These are phyloP conservation scores for Macrosteles quadrilineatus DNA, from an alignment of 1,140 invertebrate species.

Conservation along the genomic window DNA sequence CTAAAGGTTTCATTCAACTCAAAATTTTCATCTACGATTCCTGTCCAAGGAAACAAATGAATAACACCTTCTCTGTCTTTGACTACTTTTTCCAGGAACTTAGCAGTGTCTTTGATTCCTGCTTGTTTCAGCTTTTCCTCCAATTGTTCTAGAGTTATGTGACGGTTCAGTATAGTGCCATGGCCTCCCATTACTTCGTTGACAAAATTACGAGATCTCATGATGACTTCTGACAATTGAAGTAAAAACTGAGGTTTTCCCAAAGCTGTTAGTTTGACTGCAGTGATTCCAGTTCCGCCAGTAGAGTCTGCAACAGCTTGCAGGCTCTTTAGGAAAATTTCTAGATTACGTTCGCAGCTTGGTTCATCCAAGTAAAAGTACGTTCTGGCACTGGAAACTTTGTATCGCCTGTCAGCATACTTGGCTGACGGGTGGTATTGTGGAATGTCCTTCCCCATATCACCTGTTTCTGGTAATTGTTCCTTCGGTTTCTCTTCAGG, in stretches of 20 bases:
- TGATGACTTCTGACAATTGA: slow-evolving; percentile 97
- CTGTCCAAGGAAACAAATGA: slow-evolving; percentile 97
- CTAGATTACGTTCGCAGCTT: slow-evolving; percentile 96
- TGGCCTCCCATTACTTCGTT: slow-evolving; percentile 74
- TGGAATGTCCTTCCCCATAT: slow-evolving; percentile 53
- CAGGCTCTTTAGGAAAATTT: slow-evolving; percentile 56
- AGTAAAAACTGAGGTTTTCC: slow-evolving; percentile 94
- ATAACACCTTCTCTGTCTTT: slow-evolving; percentile 91
- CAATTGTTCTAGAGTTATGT: slow-evolving; percentile 83
- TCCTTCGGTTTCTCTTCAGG: slow-evolving; percentile 15
- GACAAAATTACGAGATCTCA: slow-evolving; percentile 92
- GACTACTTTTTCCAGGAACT: slow-evolving; percentile 89
- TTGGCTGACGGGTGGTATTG: slow-evolving; percentile 84
- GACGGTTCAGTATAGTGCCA: slow-evolving; percentile 79
- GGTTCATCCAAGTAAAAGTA: slow-evolving; percentile 99
- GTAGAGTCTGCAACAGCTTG: slow-evolving; percentile 72
- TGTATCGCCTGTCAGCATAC: slow-evolving; percentile 92
- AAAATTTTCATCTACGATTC: slow-evolving; percentile 88
- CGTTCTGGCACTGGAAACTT: slow-evolving; percentile 90
- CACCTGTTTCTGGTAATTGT: slow-evolving; percentile 24
- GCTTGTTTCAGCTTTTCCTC: slow-evolving; percentile 79
- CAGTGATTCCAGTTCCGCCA: slow-evolving; percentile 92
- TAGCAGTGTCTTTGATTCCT: slow-evolving; percentile 72
- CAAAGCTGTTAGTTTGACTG: slow-evolving; percentile 96
- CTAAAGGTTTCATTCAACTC: slow-evolving; percentile 87